Evolutionary conservation across 2,888 invertebrate genomes (phyloP).

Genomic region (Dolichomitus sp.): DNA sequence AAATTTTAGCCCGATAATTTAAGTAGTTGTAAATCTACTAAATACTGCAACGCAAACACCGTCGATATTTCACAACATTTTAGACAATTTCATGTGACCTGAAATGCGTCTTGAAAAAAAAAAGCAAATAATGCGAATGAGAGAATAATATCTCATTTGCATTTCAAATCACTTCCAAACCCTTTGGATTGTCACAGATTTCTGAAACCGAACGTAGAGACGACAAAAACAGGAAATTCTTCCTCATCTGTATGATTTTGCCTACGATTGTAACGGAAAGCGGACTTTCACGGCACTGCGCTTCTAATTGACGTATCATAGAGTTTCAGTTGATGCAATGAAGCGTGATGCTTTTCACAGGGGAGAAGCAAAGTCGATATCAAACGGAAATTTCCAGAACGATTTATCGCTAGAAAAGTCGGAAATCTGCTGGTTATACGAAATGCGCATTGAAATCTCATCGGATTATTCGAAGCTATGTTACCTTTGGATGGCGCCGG

Average conservation of each 20-base stretch:
- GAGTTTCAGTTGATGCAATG: slow-evolving; percentile 44
- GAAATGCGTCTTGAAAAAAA: no score
- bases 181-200: background rate
- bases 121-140: no score
- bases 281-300: slow-evolving; percentile 12
- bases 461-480: slow-evolving; percentile 35
- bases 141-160: no score
- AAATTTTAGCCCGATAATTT: no score
- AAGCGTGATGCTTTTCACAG: slow-evolving; percentile 51
- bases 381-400: background rate
- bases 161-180: background rate
- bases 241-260: background rate
- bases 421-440: slow-evolving; percentile 11
- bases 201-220: background rate
- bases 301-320: slow-evolving; percentile 52
- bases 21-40: no score
- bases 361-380: slow-evolving; percentile 27
- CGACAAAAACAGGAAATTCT: background rate
- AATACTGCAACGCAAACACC: no score
- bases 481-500: background rate
- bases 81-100: no score
- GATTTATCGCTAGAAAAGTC: slow-evolving; percentile 19
- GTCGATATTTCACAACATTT: no score
- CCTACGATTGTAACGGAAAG: slow-evolving; percentile 1
- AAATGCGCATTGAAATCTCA: slow-evolving; percentile 34